A percentile compares a stretch with the other conserved stretches of the same genome.
phyloP scores from a whole-genome alignment of 1,140 invertebrate species.

The Bursaphelenchus mucronatus region DNA sequence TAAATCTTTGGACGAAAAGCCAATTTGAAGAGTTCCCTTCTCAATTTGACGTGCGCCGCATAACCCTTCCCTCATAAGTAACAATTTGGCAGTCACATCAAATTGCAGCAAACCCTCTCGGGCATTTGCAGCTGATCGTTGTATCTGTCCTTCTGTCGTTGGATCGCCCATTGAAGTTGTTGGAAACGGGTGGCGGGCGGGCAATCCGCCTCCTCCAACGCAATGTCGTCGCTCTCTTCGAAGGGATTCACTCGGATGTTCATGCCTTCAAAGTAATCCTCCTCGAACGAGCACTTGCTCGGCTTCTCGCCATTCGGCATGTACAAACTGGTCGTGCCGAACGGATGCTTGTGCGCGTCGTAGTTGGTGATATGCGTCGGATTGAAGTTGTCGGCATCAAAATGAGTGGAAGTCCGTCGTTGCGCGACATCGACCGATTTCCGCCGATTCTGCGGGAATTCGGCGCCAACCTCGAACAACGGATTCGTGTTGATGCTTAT shows the following conservation, averaged over 20 bases:
- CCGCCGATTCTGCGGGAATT: not conserved
- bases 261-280: slow-evolving; percentile 22
- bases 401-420: too few species aligned
- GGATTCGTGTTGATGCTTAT: slow-evolving; percentile 14
- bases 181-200: slow-evolving; percentile 28
- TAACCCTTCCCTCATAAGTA: too few species aligned
- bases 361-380: slow-evolving; percentile 7
- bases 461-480: not conserved
- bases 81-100: slow-evolving; percentile 21
- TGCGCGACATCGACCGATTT: too few species aligned
- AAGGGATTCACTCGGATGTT: slow-evolving; percentile 23
- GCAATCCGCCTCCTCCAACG: slow-evolving; percentile 27
- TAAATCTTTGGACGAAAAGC: too few species aligned
- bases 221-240: slow-evolving; percentile 24
- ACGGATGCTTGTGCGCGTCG: slow-evolving; percentile 1
- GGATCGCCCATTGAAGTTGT: slow-evolving; percentile 34
- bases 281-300: not conserved
- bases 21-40: too few species aligned
- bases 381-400: not conserved
- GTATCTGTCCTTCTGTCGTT: slow-evolving; percentile 33
- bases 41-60: too few species aligned
- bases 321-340: slow-evolving; percentile 8
- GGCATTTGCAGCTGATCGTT: slow-evolving; percentile 18
- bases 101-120: slow-evolving; percentile 26
- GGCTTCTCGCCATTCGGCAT: not conserved